A percentile compares a stretch with the other conserved stretches of the same genome.
phyloP scores from a whole-genome alignment of 1,140 invertebrate species.

The Armadillidium nasatum region DNA sequence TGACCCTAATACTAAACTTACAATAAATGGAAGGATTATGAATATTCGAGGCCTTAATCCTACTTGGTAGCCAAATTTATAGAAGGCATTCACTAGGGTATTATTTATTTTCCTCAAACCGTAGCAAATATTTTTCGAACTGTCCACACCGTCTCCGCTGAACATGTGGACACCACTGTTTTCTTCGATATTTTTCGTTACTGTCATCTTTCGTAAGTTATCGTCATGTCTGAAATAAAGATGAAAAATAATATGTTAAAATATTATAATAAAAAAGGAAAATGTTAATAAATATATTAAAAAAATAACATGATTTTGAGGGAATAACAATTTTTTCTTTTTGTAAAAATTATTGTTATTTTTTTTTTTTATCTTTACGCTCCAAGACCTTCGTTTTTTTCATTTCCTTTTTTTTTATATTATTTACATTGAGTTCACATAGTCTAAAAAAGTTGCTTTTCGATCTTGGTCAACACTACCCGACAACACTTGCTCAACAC shows the following conservation, averaged over 20 bases:
- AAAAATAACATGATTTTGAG: neutral
- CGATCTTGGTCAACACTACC: too few species aligned
- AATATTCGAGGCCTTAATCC: neutral
- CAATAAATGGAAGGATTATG: neutral
- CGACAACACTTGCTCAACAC: too few species aligned
- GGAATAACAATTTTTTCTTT: neutral
- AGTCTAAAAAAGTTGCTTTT: too few species aligned
- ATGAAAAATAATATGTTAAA: neutral
- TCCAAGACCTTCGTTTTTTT: too few species aligned
- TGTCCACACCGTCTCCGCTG: neutral
- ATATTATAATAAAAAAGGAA: neutral
- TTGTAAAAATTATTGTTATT: too few species aligned
- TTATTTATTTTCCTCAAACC: neutral
- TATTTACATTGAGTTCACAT: too few species aligned
- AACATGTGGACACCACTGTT: neutral
- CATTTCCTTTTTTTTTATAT: too few species aligned
- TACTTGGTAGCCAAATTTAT: neutral
- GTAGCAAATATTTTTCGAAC: neutral
- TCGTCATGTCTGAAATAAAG: neutral
- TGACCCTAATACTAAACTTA: neutral
- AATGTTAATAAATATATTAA: neutral
- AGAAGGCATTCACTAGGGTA: neutral
- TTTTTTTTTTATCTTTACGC: too few species aligned
- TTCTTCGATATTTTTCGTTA: neutral
- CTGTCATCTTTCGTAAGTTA: neutral